Evolutionary conservation across 2,888 invertebrate genomes (phyloP).

Genomic region (Pollenia angustigena): DNA sequence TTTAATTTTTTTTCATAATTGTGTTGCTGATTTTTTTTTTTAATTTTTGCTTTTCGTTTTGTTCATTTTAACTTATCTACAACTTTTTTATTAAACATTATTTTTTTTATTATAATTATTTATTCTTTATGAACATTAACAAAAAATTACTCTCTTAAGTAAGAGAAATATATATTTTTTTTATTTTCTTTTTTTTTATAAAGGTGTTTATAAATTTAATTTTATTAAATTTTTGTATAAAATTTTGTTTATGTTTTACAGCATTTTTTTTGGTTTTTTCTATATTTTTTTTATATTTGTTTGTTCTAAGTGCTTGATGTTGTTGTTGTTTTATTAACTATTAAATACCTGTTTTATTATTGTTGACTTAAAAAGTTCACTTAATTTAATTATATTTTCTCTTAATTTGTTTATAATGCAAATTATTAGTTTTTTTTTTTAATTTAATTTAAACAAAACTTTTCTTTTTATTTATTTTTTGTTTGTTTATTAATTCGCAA

Average conservation of each 20-base stretch:
- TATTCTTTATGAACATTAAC: conserved; percentile 55
- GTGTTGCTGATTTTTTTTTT: conserved; percentile 24
- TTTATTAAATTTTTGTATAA: conserved; percentile 68
- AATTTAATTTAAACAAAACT: conserved; percentile 11
- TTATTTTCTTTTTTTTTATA: background rate
- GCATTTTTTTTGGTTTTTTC: conserved; percentile 28
- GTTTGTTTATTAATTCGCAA: background rate
- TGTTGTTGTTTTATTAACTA: conserved; percentile 54
- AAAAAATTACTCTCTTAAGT: conserved; percentile 45
- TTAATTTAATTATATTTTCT: conserved; percentile 46
- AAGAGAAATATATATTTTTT: conserved; percentile 45
- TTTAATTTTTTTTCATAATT: conserved; percentile 35
- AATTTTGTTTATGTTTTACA: conserved; percentile 37
- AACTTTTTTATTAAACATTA: too few species aligned
- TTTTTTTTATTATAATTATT: conserved; percentile 53
- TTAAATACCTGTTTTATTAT: conserved; percentile 72
- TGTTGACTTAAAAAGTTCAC: conserved; percentile 72
- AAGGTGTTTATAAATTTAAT: conserved; percentile 33
- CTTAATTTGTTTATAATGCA: background rate
- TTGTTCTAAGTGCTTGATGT: conserved; percentile 66
- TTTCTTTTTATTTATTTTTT: conserved; percentile 37
- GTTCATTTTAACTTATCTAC: conserved; percentile 58
- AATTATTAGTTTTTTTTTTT: conserved; percentile 5
- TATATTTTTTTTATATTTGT: background rate
- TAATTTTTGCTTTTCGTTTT: conserved; percentile 45